phyloP scores from a whole-genome alignment of 2,888 invertebrate genomes.

The Craniophora ligustri region DNA sequence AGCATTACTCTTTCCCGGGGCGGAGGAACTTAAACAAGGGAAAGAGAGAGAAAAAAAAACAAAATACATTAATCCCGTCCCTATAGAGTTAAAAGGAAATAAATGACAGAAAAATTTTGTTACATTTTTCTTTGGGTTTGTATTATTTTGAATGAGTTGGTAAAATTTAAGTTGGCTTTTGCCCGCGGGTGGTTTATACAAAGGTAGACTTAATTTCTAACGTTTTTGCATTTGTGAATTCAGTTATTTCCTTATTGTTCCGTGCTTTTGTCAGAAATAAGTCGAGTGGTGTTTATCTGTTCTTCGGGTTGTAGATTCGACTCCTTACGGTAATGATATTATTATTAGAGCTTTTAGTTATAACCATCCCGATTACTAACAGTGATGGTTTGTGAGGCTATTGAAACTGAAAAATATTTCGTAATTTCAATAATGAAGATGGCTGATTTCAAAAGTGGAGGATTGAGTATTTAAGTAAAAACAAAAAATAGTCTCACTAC shows the following conservation, averaged over 20 bases:
- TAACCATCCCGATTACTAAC: too few species aligned
- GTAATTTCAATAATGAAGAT: too few species aligned
- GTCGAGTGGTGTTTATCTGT: too few species aligned
- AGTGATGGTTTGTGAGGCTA: too few species aligned
- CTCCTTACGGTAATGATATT: too few species aligned
- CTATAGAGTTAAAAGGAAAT: slow-evolving; percentile 40
- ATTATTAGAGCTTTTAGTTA: too few species aligned
- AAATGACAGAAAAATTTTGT: slow-evolving; percentile 33
- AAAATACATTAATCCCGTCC: slow-evolving; percentile 47
- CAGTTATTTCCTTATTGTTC: slow-evolving; percentile 1
- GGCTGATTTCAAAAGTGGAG: too few species aligned
- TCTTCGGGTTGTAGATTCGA: too few species aligned
- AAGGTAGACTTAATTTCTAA: background rate
- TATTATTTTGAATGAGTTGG: slow-evolving; percentile 15
- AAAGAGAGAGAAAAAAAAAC: slow-evolving; percentile 40
- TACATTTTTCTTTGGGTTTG: slow-evolving; percentile 26
- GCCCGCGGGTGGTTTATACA: slow-evolving; percentile 5
- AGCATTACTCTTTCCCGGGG: slow-evolving; percentile 41
- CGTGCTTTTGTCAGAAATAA: too few species aligned
- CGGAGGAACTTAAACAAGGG: slow-evolving; percentile 37
- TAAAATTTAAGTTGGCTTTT: background rate
- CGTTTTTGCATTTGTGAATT: background rate
- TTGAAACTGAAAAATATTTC: too few species aligned
- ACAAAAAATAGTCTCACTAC: too few species aligned
- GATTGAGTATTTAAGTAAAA: too few species aligned